phyloP scores from a whole-genome alignment of 2,888 invertebrate species.

The Chloroclystis v-ata region DNA sequence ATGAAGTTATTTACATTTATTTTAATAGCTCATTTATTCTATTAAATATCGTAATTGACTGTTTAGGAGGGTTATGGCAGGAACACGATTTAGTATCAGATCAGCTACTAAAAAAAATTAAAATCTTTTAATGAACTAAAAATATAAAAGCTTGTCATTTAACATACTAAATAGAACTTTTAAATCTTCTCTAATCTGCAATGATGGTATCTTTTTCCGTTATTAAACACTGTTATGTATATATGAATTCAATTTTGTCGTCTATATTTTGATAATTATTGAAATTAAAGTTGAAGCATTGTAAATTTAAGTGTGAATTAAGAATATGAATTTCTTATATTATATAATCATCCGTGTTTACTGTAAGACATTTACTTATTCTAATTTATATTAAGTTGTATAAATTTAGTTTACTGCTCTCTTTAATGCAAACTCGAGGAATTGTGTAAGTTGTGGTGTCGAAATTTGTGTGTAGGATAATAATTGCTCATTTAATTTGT shows the following conservation, averaged over 20 bases:
- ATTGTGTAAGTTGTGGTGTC: slow-evolving; percentile 28
- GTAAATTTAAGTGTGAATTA: slow-evolving; percentile 65
- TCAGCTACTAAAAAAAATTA: too few relatives aligned
- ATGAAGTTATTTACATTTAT: neutral
- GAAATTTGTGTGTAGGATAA: slow-evolving; percentile 25
- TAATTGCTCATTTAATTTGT: neutral
- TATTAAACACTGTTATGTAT: slow-evolving; percentile 25
- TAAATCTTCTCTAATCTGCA: neutral
- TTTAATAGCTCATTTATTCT: neutral
- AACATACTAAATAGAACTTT: neutral
- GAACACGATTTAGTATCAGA: too few relatives aligned
- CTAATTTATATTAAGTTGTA: slow-evolving; percentile 68
- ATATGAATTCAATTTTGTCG: slow-evolving; percentile 54
- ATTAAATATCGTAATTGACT: neutral
- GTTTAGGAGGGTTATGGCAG: too few relatives aligned
- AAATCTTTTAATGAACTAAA: too few relatives aligned
- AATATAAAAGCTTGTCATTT: neutral
- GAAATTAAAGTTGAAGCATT: slow-evolving; percentile 44
- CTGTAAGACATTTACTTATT: slow-evolving; percentile 37
- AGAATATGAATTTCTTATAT: slow-evolving; percentile 57
- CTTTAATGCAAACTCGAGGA: slow-evolving; percentile 54
- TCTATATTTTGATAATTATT: slow-evolving; percentile 28
- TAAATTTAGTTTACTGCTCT: slow-evolving; percentile 69
- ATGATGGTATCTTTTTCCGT: neutral
- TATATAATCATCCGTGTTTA: slow-evolving; percentile 56